These are phyloP conservation scores for Cerastoderma edule DNA, from an alignment of 2,888 invertebrate species.

Conservation along the genomic window DNA sequence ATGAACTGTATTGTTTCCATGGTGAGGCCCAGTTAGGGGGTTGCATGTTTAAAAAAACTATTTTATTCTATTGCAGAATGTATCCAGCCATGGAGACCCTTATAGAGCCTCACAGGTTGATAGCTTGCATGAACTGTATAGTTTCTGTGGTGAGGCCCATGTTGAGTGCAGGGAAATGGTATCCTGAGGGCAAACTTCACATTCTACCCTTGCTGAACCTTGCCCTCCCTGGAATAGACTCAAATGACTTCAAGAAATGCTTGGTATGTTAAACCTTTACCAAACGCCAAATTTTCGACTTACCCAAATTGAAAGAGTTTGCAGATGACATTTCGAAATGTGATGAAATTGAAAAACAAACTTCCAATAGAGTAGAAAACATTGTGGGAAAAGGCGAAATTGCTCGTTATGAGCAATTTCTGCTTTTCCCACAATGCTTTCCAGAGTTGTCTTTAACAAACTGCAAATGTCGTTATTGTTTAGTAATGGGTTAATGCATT, in stretches of 20 bases:
- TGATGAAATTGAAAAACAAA: no score
- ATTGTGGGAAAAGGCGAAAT: no score
- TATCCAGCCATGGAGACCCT: conserved; percentile 92
- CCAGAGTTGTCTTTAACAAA: no score
- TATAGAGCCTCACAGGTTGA: conserved; percentile 91
- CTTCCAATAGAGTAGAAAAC: no score
- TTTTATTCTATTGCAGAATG: conserved; percentile 83
- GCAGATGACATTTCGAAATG: no score
- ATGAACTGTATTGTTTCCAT: conserved; percentile 84
- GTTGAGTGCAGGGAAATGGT: conserved; percentile 85
- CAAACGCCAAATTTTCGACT: no score
- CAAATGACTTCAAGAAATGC: conserved; percentile 90
- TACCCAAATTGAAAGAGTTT: no score
- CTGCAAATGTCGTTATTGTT: no score
- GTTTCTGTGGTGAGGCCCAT: conserved; percentile 83
- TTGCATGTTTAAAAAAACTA: background rate
- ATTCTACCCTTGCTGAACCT: conserved; percentile 92
- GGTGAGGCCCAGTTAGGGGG: conserved; percentile 85
- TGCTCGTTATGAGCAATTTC: no score
- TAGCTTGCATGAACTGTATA: conserved; percentile 84
- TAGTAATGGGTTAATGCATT: no score
- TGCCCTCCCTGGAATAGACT: conserved; percentile 94
- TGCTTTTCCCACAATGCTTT: no score
- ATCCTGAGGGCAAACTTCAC: conserved; percentile 89
- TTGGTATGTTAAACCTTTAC: conserved; percentile 81